Evolutionary conservation across 2,113 vertebrate genomes (phyloP).

Genomic region (Anguilla rostrata): DNA sequence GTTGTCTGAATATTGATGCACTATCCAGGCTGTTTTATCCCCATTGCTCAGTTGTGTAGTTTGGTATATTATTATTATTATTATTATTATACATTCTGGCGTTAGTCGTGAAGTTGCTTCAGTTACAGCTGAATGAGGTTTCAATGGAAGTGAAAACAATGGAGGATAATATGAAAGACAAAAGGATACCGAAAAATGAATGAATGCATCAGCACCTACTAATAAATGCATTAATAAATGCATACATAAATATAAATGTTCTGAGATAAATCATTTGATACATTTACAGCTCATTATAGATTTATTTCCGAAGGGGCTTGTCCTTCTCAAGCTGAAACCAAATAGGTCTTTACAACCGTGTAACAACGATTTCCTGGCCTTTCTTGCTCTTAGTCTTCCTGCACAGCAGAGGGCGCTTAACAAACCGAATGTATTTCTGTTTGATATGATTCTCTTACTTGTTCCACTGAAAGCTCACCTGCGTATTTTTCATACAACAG

Average conservation of each 20-base stretch:
- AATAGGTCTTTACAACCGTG: neutral
- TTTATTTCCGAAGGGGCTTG: neutral
- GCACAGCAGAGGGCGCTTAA: slow-evolving; percentile 30
- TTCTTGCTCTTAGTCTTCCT: slow-evolving; percentile 28
- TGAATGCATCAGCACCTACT: neutral
- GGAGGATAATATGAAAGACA: neutral
- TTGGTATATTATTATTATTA: too few relatives aligned
- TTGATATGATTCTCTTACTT: neutral
- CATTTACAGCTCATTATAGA: neutral
- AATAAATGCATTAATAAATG: neutral
- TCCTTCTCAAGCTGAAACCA: neutral
- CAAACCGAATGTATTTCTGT: neutral
- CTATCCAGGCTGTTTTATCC: neutral
- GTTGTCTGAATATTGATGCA: neutral
- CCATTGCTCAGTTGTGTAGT: too few relatives aligned
- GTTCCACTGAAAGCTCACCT: neutral
- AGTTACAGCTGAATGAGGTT: neutral
- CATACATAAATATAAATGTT: neutral
- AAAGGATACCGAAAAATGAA: neutral
- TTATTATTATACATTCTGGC: neutral
- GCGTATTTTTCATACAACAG: neutral
- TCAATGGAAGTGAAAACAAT: neutral
- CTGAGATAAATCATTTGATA: neutral
- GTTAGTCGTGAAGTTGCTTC: neutral
- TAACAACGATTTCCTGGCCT: neutral